Conservation (phyloP, 2,113 vertebrate species). For the Lasiurus cinereus region DNA sequence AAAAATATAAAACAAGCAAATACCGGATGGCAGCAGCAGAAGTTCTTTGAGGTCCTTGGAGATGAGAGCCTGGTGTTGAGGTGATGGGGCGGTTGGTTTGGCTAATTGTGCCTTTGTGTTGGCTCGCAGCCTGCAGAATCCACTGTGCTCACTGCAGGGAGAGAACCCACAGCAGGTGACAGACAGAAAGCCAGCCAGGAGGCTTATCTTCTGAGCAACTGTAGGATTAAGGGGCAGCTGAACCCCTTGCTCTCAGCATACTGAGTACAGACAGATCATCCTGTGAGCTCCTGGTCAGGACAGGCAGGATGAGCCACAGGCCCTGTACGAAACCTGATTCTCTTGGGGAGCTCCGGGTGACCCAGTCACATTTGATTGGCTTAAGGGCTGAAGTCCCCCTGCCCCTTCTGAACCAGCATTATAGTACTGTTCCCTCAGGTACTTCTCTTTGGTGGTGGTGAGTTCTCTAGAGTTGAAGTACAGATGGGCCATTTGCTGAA, state of each 20-base stretch:
- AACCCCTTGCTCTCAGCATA: neutral
- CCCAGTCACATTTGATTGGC: rapidly evolving
- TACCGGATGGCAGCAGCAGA: neutral
- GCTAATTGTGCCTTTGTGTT: neutral
- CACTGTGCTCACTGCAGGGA: neutral
- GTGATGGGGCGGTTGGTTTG: rapidly evolving
- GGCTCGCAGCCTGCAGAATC: neutral
- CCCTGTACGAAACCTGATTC: neutral
- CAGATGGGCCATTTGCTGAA: neutral
- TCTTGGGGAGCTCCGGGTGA: neutral
- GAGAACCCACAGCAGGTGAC: neutral
- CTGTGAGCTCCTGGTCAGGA: neutral
- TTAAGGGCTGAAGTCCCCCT: neutral
- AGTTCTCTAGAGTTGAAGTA: neutral
- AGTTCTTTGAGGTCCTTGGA: neutral
- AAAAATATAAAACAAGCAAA: neutral
- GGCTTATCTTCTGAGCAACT: neutral
- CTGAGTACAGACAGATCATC: neutral
- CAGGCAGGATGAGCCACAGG: rapidly evolving
- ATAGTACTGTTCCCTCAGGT: neutral
- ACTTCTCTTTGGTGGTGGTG: too few relatives aligned
- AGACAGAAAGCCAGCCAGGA: neutral
- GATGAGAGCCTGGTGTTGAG: rapidly evolving
- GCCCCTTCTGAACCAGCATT: neutral
- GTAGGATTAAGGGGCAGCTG: neutral